Percentiles rank a stretch among this genome's conserved stretches.
Evolutionary conservation across 35 echinoderm and acorn worm genomes (phyloP).

Genomic region (Lytechinus variegatus): DNA sequence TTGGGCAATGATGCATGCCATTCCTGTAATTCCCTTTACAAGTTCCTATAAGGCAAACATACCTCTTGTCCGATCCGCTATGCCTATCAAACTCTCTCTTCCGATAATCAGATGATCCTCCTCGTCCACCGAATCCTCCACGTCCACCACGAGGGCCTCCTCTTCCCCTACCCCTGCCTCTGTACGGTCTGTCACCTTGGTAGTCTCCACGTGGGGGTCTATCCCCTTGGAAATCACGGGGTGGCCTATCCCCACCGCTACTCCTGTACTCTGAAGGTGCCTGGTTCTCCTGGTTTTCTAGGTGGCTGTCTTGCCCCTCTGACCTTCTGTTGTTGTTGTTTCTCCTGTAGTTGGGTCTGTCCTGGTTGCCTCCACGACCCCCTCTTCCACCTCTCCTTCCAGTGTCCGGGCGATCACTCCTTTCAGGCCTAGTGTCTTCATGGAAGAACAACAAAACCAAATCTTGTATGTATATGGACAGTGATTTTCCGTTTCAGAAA

Average conservation of each 20-base stretch:
- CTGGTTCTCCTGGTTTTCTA: conserved; percentile 92
- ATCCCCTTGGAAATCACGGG: conserved; percentile 55
- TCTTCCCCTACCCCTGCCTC: conserved; percentile 48
- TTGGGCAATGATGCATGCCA: not conserved
- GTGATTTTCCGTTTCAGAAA: no score
- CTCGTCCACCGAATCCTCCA: conserved; percentile 52
- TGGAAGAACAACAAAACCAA: not conserved
- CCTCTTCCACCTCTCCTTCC: conserved; percentile 43
- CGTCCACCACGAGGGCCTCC: conserved; percentile 70
- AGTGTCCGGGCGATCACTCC: conserved; percentile 43
- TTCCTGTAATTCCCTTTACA: not conserved
- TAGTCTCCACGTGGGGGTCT: conserved; percentile 50
- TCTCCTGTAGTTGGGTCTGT: conserved; percentile 32
- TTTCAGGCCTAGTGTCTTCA: conserved; percentile 59
- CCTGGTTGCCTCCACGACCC: conserved; percentile 61
- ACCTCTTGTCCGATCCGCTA: conserved; percentile 97
- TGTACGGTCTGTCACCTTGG: conserved; percentile 60
- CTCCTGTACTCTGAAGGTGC: conserved; percentile 73
- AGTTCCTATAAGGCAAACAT: not conserved
- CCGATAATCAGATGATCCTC: conserved; percentile 64
- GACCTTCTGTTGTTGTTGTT: conserved; percentile 19
- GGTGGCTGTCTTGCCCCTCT: conserved; percentile 69
- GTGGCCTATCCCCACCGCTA: conserved; percentile 61
- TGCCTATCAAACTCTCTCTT: conserved; percentile 97
- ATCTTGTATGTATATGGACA: no score